Evolutionary conservation across 2,113 vertebrate species (phyloP), one percentile per base, ranked within the genome.

Genomic region (Camelus bactrianus): DNA sequence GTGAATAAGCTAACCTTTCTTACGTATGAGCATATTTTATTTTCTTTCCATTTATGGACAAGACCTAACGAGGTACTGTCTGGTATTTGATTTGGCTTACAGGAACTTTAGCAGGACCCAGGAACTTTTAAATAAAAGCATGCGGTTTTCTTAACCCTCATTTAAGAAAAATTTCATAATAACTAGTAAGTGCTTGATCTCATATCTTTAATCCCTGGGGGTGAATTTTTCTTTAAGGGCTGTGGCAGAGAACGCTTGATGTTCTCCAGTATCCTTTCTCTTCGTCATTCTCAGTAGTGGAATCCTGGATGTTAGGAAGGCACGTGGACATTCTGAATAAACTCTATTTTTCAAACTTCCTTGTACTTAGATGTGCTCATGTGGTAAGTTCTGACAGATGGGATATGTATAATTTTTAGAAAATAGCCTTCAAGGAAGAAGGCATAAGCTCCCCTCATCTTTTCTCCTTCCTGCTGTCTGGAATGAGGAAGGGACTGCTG

Each of bases 61-160:
- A 16, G 22, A 86, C 26, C 46, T 77, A 67, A 70, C 17, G 62
- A 48, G 19, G 12, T 26, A 42, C 12, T 22, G 0, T 64, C 38
- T 77, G 22, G 73, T 12, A 42, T 91, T 89, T 87, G 50, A 52
- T 72, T 50, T 86, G 67, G 50, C 22, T 92, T 62, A 89, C 42
- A 64, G 75, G n/a, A 90, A 80, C 14, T 35, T 82, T 26, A 42
- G 32, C 28, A 69, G 48, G 24, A 92, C 19, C 54, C 56, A 90
- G 73, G n/a, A 10, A 50, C 19, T 54, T 92, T 94, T 42, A 20
- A 76, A 83, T 67, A 81, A 97, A 95, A 67, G 50, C 17, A 14
- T 52, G 38, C 65, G 70, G 16, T 72, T 96, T 92, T 92, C 60
- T 91, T 48, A 96, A 46, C 77, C 85, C 26, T 50, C 28, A 54